Base-by-base conservation (phyloP, 2,888 invertebrate genomes). In the Stenodema calcarata region DNA sequence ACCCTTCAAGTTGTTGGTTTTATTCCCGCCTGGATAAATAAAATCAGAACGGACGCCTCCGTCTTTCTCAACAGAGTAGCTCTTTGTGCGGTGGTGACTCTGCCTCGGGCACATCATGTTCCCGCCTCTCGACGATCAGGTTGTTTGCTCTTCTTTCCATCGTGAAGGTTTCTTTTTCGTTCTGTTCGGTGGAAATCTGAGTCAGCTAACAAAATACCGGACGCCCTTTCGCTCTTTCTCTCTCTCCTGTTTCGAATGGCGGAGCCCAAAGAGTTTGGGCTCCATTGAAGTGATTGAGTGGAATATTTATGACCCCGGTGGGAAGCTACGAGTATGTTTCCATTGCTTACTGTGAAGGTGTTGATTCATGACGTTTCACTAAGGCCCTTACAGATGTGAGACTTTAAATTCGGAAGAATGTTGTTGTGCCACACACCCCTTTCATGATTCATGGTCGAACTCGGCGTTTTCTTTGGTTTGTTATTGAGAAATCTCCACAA, bases 11-110 rank as follows among this genome's bases (percentile, higher is more conserved):
- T 78, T 78, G 78, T 78, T 78, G 78, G 78, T 78, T 78, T 78
- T 78, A 78, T 78, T 62, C 23, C 78, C 78, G 41, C 44, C 78
- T 78, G 78, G 41, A 78, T 78, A 78, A 78, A 78, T 78, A 78
- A 78, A 78, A 41, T 27, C 42, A 18, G 78, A 78, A 27, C 42
- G 78, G 62, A 62, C 62, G 62, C 62, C 62, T 27, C 62, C 62
- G 12, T 62, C 62, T 18, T 23, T 23, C 62, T 23, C 62, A 23
- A 78, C 78, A 78, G 78, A 78, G 78, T 78, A 41, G 41, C 78
- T 78, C 78, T 78, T 78, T 78, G 78, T 78, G 41, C 78, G 44
- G 78, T 14, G 41, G 44, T 62, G 62, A 62, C 62, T n/a, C 62
- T 62, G 62, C 62, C 62, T 23, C 9, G 23, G 62, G 62, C 62